Evolutionary conservation across 2,113 vertebrate genomes (phyloP).

Genomic region (Tragelaphus imberbis): DNA sequence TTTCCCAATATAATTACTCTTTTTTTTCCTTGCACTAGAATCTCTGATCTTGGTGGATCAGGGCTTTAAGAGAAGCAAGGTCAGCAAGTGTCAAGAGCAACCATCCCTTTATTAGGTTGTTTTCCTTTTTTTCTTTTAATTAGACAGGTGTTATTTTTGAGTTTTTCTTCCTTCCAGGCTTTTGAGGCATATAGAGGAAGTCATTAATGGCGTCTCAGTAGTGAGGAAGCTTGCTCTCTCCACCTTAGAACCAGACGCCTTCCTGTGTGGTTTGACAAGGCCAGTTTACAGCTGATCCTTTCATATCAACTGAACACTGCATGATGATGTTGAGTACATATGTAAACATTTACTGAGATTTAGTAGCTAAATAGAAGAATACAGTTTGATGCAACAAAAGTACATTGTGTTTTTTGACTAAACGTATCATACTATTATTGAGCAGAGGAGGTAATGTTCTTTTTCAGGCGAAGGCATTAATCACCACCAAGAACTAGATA

Average conservation of each 20-base stretch:
- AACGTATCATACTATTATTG: background rate
- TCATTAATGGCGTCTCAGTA: background rate
- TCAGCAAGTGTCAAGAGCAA: background rate
- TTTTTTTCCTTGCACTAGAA: background rate
- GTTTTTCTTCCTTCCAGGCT: background rate
- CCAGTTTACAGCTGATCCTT: background rate
- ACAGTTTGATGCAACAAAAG: background rate
- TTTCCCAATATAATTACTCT: background rate
- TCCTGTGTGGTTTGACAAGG: background rate
- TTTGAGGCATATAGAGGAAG: conserved; percentile 14
- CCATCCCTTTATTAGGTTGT: background rate
- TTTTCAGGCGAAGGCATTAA: background rate
- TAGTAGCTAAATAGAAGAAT: background rate
- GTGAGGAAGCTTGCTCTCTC: background rate
- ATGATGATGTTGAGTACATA: background rate
- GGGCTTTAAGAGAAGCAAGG: background rate
- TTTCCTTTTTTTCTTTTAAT: background rate
- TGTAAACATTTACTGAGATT: background rate
- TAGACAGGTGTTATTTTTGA: background rate
- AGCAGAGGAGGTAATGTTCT: background rate
- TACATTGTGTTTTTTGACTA: background rate
- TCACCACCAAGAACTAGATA: background rate
- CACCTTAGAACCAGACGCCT: background rate
- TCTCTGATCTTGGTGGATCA: background rate
- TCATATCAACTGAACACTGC: background rate